Base-by-base conservation (phyloP, 2,113 vertebrate species). In the Cisticola juncidis region DNA sequence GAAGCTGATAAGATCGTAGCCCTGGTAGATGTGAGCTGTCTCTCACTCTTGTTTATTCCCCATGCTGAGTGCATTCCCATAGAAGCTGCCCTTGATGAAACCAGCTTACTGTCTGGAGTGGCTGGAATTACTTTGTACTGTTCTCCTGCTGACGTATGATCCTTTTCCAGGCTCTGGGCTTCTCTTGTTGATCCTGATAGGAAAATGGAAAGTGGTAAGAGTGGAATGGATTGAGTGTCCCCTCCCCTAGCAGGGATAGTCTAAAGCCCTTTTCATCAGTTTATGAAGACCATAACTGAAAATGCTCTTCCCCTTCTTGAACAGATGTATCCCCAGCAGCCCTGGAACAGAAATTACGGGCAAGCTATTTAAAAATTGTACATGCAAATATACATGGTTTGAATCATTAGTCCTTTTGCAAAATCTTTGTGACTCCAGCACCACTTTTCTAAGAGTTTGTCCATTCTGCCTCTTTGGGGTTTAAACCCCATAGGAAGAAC, bases 21-120 rank as follows among this genome's bases (percentile, higher is more conserved):
- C 9, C 9, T 35, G 35, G 35, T 8, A 58, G 51, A 45, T 0
- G 0, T 72, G 47, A n/a, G 24, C 13, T 71, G 15, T 38, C 19
- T 73, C 15, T 66, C 20, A 25, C 10, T 57, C 14, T 24, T 51
- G 5, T 58, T 65, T 81, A 66, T 33, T 29, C 12, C 19, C 23
- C 19, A 17, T 24, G 33, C 19, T 60, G 36, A 58, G 23, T n/a
- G 19, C 19, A 38, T 45, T 81, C n/a, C 44, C 9, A 3, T 6
- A 25, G 20, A 60, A 50, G 35, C 5, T 65, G 33, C 20, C 16
- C n/a, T 66, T 0, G 0, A 20, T 33, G 8, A 81, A 51, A 15
- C 16, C 68, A 66, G 10, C 15, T 73, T 20, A 18, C n/a, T n/a
- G 12, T 24, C 28, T 65, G 15, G 36, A 73, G 36, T 20, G 9